Evolutionary conservation across 2,113 vertebrate species (phyloP).

Genomic region (Mus spicilegus): DNA sequence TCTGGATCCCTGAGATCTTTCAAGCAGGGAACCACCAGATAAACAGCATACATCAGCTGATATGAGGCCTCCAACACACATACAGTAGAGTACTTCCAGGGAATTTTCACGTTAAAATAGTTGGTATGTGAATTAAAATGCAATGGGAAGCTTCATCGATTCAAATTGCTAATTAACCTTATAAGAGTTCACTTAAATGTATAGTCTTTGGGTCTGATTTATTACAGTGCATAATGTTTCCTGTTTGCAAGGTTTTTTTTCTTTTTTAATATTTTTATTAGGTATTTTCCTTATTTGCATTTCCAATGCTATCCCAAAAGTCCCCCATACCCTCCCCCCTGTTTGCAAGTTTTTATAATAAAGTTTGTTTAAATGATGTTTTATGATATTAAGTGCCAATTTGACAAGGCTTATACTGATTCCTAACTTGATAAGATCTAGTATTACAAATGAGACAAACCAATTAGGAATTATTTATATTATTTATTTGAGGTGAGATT

Average conservation of each 20-base stretch:
- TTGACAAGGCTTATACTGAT: neutral
- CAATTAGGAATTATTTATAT: neutral
- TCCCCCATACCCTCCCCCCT: too few species aligned
- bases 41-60: too few species aligned
- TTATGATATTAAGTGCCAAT: neutral
- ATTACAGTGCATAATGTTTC: neutral
- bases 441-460: too few species aligned
- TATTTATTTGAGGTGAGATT: neutral
- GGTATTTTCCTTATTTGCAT: too few species aligned
- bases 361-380: neutral
- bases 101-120: neutral
- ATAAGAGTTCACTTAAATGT: neutral
- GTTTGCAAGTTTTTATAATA: neutral
- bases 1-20: too few species aligned
- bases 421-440: neutral
- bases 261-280: too few species aligned
- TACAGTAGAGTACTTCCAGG: too few species aligned
- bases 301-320: too few species aligned
- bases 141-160: neutral
- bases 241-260: neutral
- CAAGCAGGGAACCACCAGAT: too few species aligned
- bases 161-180: neutral
- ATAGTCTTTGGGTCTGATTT: neutral
- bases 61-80: too few species aligned
- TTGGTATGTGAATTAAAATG: neutral